Percentiles rank a stretch among this genome's conserved stretches.
Conservation (phyloP, 2,888 invertebrate genomes). For the Diarsia rubi region DNA sequence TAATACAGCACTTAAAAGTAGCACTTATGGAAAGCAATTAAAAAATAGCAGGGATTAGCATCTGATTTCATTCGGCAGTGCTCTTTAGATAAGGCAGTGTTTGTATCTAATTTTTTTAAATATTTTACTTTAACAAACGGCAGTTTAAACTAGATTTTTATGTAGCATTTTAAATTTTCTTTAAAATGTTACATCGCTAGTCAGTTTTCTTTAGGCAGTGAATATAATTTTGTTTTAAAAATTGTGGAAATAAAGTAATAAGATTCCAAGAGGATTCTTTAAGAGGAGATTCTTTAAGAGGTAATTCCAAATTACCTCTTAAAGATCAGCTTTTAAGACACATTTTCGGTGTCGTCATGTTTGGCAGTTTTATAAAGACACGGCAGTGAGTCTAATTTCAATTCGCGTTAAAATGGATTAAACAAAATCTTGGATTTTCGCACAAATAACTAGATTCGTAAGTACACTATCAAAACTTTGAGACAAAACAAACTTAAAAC, state of each 20-base stretch:
- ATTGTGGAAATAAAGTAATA: neutral
- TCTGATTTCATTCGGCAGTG: neutral
- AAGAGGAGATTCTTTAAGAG: too few relatives aligned
- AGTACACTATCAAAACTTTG: slow-evolving; percentile 44
- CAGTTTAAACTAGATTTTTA: neutral
- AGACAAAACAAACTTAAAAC: slow-evolving; percentile 50
- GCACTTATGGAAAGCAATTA: neutral
- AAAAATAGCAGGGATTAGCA: neutral
- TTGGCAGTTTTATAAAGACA: neutral
- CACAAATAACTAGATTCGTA: slow-evolving; percentile 36
- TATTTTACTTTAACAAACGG: neutral
- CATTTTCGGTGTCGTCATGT: neutral
- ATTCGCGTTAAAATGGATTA: neutral
- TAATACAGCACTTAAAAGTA: slow-evolving; percentile 4
- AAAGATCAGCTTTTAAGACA: neutral
- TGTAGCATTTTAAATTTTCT: neutral
- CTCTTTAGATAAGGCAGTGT: neutral
- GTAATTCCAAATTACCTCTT: neutral
- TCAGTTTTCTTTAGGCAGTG: slow-evolving; percentile 16
- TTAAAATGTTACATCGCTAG: neutral
- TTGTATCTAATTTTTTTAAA: neutral
- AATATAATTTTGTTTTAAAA: neutral
- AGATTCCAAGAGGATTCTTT: too few relatives aligned
- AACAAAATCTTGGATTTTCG: slow-evolving; percentile 27
- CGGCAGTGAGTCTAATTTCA: neutral